Conservation (phyloP, 2,797 vertebrate genomes). For the Rhynchotus rufescens region DNA sequence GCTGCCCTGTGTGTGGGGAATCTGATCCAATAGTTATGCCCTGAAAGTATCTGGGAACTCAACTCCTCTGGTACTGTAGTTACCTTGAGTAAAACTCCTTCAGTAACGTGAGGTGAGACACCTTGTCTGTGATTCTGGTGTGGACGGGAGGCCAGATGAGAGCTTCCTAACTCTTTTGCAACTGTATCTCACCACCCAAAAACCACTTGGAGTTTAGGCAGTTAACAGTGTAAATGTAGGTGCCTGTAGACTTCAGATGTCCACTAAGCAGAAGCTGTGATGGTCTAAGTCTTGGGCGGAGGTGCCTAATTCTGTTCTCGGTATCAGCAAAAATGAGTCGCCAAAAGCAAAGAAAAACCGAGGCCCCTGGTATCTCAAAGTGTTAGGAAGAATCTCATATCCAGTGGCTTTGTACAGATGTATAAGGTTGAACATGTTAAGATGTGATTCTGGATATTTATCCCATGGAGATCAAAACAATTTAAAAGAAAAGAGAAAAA, state of each 20-base stretch:
- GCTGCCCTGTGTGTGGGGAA: neutral
- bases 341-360: neutral
- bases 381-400: neutral
- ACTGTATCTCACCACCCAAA: neutral
- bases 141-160: neutral
- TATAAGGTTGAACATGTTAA: neutral
- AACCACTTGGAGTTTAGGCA: neutral
- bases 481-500: neutral
- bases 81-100: neutral
- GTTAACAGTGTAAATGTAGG: neutral
- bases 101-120: neutral
- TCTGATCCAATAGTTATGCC: neutral
- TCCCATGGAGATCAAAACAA: neutral
- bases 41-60: neutral
- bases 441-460: neutral
- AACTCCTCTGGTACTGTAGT: neutral
- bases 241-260: neutral
- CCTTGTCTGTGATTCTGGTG: neutral
- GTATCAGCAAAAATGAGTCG: neutral
- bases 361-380: neutral
- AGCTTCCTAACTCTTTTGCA: neutral
- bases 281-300: neutral
- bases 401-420: neutral
- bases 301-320: neutral
- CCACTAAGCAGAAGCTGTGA: neutral